Percentiles rank a stretch among this genome's conserved stretches.
These are phyloP conservation scores for Brachionus paranguensis DNA, from an alignment of 1,140 invertebrate genomes.

Conservation along the genomic window DNA sequence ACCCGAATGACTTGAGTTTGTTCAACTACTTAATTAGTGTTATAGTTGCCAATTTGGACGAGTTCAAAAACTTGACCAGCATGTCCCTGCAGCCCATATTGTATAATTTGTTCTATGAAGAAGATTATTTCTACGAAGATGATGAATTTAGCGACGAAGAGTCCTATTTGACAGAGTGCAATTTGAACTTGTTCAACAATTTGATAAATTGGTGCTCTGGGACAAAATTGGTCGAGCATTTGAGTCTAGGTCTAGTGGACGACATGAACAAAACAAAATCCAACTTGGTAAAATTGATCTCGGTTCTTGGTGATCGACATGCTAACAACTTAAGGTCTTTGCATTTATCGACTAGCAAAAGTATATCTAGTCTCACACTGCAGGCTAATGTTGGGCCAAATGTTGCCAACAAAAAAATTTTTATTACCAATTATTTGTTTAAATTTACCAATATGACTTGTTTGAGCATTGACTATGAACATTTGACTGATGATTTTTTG, in stretches of 20 bases:
- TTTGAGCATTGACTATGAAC: constrained; percentile 33
- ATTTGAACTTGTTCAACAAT: constrained; percentile 1
- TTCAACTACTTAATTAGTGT: background rate
- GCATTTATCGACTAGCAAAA: background rate
- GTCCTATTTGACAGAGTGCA: background rate
- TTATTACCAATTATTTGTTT: background rate
- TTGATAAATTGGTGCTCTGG: background rate
- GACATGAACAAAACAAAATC: background rate
- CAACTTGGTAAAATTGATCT: background rate
- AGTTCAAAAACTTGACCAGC: background rate
- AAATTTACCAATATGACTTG: background rate
- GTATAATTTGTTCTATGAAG: constrained; percentile 1
- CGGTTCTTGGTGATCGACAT: background rate
- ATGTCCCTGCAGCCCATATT: constrained; percentile 2
- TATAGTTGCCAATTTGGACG: background rate
- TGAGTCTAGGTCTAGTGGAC: constrained; percentile 1
- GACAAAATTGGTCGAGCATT: background rate
- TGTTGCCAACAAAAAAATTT: background rate
- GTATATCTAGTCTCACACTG: background rate
- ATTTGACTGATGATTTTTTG: constrained; percentile 24
- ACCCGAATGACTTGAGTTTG: constrained; percentile 28
- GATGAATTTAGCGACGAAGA: background rate
- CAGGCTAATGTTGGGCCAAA: background rate
- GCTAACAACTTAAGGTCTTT: background rate
- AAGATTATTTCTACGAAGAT: background rate